phyloP scores from a whole-genome alignment of 2,113 vertebrate genomes.

The Hymenochirus boettgeri region DNA sequence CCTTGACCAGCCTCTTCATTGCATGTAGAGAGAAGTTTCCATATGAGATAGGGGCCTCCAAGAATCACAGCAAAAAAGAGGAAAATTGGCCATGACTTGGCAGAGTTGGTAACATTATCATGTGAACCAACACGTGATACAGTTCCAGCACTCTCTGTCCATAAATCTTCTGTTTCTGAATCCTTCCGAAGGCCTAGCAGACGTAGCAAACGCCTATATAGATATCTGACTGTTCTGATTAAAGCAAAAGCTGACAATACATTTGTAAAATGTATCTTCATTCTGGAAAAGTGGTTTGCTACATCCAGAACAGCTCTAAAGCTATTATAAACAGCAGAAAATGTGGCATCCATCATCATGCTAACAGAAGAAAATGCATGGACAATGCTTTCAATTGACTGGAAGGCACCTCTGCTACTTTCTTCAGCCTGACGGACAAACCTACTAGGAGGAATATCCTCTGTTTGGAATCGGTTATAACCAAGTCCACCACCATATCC shows the following conservation, averaged over 20 bases:
- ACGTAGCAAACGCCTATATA: constrained; percentile 78
- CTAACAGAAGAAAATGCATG: constrained; percentile 92
- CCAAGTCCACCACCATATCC: constrained; percentile 71
- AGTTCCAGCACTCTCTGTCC: constrained; percentile 81
- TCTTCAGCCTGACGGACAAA: constrained; percentile 97
- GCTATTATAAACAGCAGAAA: constrained; percentile 95
- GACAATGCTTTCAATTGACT: constrained; percentile 96
- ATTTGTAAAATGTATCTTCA: constrained; percentile 88
- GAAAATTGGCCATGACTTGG: constrained; percentile 96
- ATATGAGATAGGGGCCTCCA: constrained; percentile 95
- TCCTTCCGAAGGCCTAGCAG: constrained; percentile 75
- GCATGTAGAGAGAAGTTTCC: constrained; percentile 84
- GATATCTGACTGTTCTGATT: constrained; percentile 85
- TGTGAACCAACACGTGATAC: constrained; percentile 62
- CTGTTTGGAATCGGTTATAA: constrained; percentile 73
- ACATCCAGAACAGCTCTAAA: constrained; percentile 95
- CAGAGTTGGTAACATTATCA: constrained; percentile 62
- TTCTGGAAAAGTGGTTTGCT: constrained; percentile 90
- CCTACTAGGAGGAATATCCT: constrained; percentile 81
- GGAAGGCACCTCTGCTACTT: constrained; percentile 92
- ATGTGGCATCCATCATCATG: constrained; percentile 98
- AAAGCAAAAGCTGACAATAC: constrained; percentile 93
- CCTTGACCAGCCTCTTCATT: constrained; percentile 67
- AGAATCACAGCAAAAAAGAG: constrained; percentile 92
- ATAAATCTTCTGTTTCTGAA: constrained; percentile 84